Evolutionary conservation across 1,140 invertebrate genomes (phyloP), one percentile per base, ranked within the genome.

Genomic region (Zaprionus tsacasi): DNA sequence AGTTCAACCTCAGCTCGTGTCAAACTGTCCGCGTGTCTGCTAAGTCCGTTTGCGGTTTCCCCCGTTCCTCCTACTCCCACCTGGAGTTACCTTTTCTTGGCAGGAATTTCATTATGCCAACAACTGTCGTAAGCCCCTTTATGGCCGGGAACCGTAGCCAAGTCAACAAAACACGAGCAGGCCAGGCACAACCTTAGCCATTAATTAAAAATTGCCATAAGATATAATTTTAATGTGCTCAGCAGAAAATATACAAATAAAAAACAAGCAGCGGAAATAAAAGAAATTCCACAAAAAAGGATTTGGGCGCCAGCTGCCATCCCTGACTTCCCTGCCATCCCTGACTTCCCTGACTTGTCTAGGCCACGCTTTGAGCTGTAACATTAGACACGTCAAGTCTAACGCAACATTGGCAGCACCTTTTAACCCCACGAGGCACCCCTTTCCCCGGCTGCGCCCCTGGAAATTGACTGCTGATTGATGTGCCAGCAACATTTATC

Each of bases 191-290:
- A 27, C 30, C 33, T 21, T 6, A 25, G 64, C 70, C 75, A 86
- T 86, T 86, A 86, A 86, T 86, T 86, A 86, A 87, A 87, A 79
- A 66, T 70, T 66, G 65, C 64, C 75, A 70, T 81, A 70, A 87
- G 70, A 82, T 79, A 86, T 85, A 66, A 86, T 86, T 79, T 68
- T 74, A 75, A 80, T 81, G 81, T 72, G 71, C 40, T 45, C n/a
- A 45, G n/a, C 40, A 45, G 7, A 45, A 50, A 17, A 17, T 0
- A 48, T 0, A 6, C 27, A 6, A 30, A 30, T 30, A 48, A 50
- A 7, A 50, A 13, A 33, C 25, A 27, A 1, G 6, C 13, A 55
- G 6, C 15, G 1, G 21, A 55, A 30, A 55, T 21, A 30, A 55
- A n/a, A 55, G 6, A 33, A 30, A 50, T 25, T 11, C 17, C 4